A percentile compares a stretch with the other conserved stretches of the same genome.
These are phyloP conservation scores for Drosophila suzukii DNA, from an alignment of 1,140 invertebrate species.

Conservation along the genomic window DNA sequence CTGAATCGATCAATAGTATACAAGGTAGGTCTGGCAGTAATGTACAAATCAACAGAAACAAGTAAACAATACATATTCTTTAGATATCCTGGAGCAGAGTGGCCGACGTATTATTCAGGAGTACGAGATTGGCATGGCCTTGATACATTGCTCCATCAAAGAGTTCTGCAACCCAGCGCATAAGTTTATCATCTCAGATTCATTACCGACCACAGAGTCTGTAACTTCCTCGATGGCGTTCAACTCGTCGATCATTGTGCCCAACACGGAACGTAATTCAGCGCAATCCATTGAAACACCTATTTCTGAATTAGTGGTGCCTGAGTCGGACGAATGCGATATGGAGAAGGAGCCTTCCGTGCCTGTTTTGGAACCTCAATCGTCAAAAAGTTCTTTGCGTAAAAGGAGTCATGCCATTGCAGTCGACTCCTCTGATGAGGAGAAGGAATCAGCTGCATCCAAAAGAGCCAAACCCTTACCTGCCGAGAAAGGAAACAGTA, in stretches of 20 bases:
- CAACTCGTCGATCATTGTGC: conserved; percentile 54
- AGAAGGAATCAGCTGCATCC: background rate
- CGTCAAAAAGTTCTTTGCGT: background rate
- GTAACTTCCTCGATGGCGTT: conserved; percentile 42
- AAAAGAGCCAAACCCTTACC: conserved; percentile 13
- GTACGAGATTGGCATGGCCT: conserved; percentile 88
- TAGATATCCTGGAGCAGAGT: conserved; percentile 85
- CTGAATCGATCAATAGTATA: conserved; percentile 84
- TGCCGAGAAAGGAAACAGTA: background rate
- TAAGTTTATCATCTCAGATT: conserved; percentile 75
- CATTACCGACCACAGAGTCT: conserved; percentile 57
- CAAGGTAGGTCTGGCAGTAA: conserved; percentile 75
- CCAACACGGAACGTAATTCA: conserved; percentile 50
- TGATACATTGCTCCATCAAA: conserved; percentile 87
- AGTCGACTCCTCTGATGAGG: conserved; percentile 58
- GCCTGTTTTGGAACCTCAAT: background rate
- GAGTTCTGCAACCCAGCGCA: conserved; percentile 88
- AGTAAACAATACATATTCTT: background rate
- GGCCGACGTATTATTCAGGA: conserved; percentile 87
- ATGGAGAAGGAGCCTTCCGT: background rate
- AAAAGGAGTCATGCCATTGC: conserved; percentile 28
- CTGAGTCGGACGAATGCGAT: conserved; percentile 34
- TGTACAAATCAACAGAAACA: conserved; percentile 11
- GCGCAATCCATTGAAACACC: background rate
- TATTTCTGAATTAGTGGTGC: conserved; percentile 35